Evolutionary conservation across 2,888 invertebrate species (phyloP), one percentile per base, ranked within the genome.

Genomic region (Dynastes tityus): DNA sequence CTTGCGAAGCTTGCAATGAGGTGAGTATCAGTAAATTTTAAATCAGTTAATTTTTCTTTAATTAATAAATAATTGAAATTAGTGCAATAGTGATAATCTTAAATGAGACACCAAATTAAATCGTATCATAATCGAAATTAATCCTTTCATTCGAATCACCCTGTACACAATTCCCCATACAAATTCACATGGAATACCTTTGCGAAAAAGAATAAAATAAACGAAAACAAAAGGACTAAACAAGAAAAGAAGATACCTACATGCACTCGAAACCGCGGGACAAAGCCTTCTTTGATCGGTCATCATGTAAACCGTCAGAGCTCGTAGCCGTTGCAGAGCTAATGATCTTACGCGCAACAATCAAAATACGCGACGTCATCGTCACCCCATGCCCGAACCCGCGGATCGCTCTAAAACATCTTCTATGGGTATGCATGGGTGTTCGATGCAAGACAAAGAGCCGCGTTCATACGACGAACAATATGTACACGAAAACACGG

Each of bases 201-300:
- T 8, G 45, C 45, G 45, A 45, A 45, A 45, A 45, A 11, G 32
- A 65, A 13, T 16, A 65, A 65, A n/a, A n/a, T 16, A 16, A 27
- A 37, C 65, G 11, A 45, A 8, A 45, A 45, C 45, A 11, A 45
- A 9, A 45, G 8, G 11, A 45, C 11, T 11, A 45, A 45, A 45
- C 8, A 8, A 45, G 11, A 45, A 45, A 11, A 65, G 65, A 27
- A 65, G 27, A 16, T 29, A 29, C 65, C 16, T 27, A 65, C 13
- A 64, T n/a, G 22, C 5, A 37, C 40, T 73, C 58, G 16, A 45
- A 45, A 45, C 16, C 11, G 16, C 27, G n/a, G 37, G 11, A 82
- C 82, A 82, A 82, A 80, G 80, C 78, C 80, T 81, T 80, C 81
- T 73, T 80, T 82, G 79, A 81, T 58, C 73, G 45, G n/a, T 55